Percentiles rank a stretch among this genome's conserved stretches.
Evolutionary conservation across 2,888 invertebrate species (phyloP).

Genomic region (Mycalesis mineus): DNA sequence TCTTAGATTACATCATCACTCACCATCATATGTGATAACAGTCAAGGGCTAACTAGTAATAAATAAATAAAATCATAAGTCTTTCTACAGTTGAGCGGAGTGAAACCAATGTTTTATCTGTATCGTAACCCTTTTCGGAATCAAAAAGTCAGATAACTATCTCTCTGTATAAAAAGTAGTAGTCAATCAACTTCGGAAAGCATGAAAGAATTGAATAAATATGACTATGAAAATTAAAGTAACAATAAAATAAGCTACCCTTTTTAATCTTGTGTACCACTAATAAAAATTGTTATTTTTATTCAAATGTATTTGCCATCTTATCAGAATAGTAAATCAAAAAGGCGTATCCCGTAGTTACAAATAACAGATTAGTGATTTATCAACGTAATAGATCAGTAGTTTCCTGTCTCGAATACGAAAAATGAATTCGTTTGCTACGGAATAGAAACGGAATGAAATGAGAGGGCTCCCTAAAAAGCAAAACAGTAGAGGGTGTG

Average conservation of each 20-base stretch:
- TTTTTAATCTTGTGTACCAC: background rate
- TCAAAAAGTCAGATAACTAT: background rate
- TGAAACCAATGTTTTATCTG: no score
- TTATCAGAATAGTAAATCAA: constrained; percentile 22
- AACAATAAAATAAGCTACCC: background rate
- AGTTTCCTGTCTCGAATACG: constrained; percentile 52
- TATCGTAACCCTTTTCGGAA: no score
- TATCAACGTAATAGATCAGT: constrained; percentile 64
- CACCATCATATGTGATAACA: no score
- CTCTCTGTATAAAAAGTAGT: background rate
- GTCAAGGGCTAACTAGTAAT: no score
- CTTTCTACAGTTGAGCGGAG: no score
- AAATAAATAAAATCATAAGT: no score
- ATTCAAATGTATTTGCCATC: constrained; percentile 10
- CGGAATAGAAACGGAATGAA: constrained; percentile 71
- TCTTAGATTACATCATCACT: no score
- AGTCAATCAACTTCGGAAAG: background rate
- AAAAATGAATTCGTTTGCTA: constrained; percentile 70
- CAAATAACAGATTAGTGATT: constrained; percentile 57
- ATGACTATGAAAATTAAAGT: background rate
- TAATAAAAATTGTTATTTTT: constrained; percentile 3
- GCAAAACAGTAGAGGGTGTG: constrained; percentile 51
- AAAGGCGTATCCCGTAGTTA: constrained; percentile 43
- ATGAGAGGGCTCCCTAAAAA: constrained; percentile 63
- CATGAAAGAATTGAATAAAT: background rate